Evolutionary conservation across 2,797 vertebrate species (phyloP).

Genomic region (Mycteria americana): DNA sequence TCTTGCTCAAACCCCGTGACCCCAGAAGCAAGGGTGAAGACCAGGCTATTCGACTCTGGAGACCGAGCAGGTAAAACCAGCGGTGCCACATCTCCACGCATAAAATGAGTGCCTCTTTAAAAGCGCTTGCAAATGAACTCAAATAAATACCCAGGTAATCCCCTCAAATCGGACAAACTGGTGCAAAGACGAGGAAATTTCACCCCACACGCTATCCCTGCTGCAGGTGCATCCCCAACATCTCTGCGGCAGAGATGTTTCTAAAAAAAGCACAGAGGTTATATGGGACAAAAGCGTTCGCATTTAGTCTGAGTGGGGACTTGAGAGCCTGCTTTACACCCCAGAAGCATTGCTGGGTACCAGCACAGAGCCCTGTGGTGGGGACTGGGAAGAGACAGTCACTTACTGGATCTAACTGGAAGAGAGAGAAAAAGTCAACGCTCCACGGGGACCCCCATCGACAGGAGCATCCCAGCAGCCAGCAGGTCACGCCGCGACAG

Average conservation of each 20-base stretch:
- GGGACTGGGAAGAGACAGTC: not conserved
- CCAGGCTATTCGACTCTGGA: not conserved
- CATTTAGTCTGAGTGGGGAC: not conserved
- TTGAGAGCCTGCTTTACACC: not conserved
- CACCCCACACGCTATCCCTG: fast-evolving
- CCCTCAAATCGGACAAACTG: not conserved
- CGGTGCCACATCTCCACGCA: fast-evolving
- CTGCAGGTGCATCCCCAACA: not conserved
- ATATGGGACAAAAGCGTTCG: not conserved
- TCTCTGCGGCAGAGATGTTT: not conserved
- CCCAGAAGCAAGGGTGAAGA: not conserved
- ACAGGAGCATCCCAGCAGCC: not conserved
- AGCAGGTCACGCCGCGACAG: fast-evolving
- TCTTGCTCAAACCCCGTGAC: not conserved
- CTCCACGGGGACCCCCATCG: not conserved
- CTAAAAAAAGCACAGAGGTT: not conserved
- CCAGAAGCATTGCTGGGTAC: not conserved
- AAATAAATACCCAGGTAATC: not conserved
- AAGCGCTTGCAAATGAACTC: not conserved
- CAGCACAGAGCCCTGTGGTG: fast-evolving
- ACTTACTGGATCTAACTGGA: not conserved
- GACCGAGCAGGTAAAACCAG: not conserved
- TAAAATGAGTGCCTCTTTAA: not conserved
- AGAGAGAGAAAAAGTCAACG: not conserved
- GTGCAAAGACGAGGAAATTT: not conserved